Percentiles rank a stretch among this genome's conserved stretches.
phyloP scores from a whole-genome alignment of 2,797 vertebrate species.

The Leptoclinus maculatus region DNA sequence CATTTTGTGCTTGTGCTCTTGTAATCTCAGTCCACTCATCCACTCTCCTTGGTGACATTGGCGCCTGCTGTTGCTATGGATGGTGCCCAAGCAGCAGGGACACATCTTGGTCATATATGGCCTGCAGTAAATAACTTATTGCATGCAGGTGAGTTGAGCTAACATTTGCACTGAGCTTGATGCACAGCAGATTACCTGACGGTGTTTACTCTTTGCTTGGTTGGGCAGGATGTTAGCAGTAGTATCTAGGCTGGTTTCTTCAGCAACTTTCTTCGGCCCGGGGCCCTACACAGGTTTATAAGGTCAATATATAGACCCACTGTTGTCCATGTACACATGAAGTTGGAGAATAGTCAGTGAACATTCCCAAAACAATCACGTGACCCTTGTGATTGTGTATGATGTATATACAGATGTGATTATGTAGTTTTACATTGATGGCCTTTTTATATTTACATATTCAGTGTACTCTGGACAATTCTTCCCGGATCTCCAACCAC shows the following conservation, averaged over 20 bases:
- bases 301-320: neutral
- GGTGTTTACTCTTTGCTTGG: slow-evolving; percentile 10
- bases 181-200: slow-evolving; percentile 14
- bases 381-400: neutral
- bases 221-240: neutral
- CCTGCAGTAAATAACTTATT: slow-evolving; percentile 49
- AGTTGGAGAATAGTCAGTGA: neutral
- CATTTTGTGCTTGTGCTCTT: neutral
- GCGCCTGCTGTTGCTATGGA: slow-evolving; percentile 59
- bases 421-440: too few relatives aligned
- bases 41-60: slow-evolving; percentile 33
- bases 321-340: neutral
- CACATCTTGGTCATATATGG: slow-evolving; percentile 28
- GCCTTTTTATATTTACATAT: neutral
- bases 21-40: neutral
- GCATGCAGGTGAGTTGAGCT: slow-evolving; percentile 32
- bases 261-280: neutral
- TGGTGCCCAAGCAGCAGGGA: slow-evolving; percentile 51
- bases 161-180: slow-evolving; percentile 23
- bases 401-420: too few relatives aligned
- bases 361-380: neutral
- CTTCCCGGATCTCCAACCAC: neutral
- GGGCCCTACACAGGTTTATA: neutral
- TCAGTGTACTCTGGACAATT: neutral
- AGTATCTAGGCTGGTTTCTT: neutral